Percentiles rank a stretch among this genome's conserved stretches.
phyloP scores from a whole-genome alignment of 1,140 invertebrate species.

The Drosophila serrata region DNA sequence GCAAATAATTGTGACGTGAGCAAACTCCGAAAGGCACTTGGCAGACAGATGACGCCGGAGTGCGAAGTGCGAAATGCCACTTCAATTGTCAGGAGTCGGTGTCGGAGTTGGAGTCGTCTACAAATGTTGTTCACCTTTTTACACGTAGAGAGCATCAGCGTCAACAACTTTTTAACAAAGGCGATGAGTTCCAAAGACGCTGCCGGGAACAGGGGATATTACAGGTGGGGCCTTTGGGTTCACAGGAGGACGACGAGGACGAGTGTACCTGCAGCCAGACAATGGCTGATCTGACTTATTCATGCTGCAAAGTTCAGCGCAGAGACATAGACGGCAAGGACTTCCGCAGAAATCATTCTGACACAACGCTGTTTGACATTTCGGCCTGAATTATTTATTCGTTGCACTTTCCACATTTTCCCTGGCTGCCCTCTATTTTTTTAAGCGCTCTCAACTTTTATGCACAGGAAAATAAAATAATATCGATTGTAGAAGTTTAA shows the following conservation, averaged over 20 bases:
- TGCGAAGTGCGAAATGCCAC: conserved; percentile 75
- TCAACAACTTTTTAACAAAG: conserved; percentile 82
- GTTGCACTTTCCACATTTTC: conserved; percentile 67
- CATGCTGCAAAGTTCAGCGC: conserved; percentile 69
- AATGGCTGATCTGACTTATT: conserved; percentile 76
- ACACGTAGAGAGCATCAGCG: conserved; percentile 79
- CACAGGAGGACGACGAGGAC: conserved; percentile 7
- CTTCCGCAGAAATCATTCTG: conserved; percentile 80
- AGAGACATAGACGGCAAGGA: conserved; percentile 60
- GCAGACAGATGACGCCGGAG: conserved; percentile 63
- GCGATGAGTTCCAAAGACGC: conserved; percentile 24
- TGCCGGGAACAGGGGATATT: conserved; percentile 13
- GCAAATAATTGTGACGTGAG: conserved; percentile 81
- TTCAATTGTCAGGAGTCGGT: conserved; percentile 61
- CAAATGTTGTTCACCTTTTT: conserved; percentile 82
- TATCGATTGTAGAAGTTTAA: no score
- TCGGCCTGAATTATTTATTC: conserved; percentile 79
- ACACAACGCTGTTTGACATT: conserved; percentile 79
- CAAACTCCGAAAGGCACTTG: conserved; percentile 69
- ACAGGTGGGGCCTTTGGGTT: conserved; percentile 9
- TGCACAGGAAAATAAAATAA: background rate
- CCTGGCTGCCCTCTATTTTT: conserved; percentile 16
- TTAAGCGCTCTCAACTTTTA: conserved; percentile 1
- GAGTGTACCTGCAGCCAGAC: conserved; percentile 56
- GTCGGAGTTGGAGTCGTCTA: conserved; percentile 54